Evolutionary conservation across 2,888 invertebrate species (phyloP), one percentile per base, ranked within the genome.

Genomic region (Netelia inedita): DNA sequence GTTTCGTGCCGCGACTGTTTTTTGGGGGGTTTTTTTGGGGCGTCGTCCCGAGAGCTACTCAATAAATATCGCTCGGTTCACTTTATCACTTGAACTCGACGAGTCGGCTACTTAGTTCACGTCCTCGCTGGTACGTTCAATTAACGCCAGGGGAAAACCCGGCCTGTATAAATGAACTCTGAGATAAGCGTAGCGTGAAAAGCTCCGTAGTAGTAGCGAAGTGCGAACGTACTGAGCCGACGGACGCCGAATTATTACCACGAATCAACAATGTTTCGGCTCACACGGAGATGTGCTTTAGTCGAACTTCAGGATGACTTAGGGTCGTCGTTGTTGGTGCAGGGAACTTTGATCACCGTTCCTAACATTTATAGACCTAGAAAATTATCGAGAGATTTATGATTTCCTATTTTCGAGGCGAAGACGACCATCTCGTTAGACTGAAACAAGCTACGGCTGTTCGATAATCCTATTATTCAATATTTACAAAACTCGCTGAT

Each of bases 31-130:
- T n/a, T n/a, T n/a, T n/a, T n/a, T n/a, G n/a, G n/a, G n/a, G n/a
- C n/a, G n/a, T n/a, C 9, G 55, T 19, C 2, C n/a, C 19, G 8
- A 14, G 1, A 16, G 55, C 2, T 88, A 88, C 89, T 90, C 91
- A 85, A 91, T 91, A 91, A 91, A 91, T 91, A 91, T 91, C 88
- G 87, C 88, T 83, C 35, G 87, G 88, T 89, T 89, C 89, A 89
- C 90, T 91, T 91, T 90, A 91, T 92, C 88, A 88, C 88, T 76
- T 80, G 46, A 79, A 69, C 74, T 65, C 79, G 55, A n/a, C 65
- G 75, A 76, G 79, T 72, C 86, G 85, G 86, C 88, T 89, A 90
- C 89, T 91, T 90, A 89, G 89, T 89, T 89, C 81, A 85, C 75
- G 76, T 82, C 46, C 79, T 86, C 85, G 66, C 76, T 76, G 88